These are phyloP conservation scores for Oreortyx pictus DNA, from an alignment of 2,797 vertebrate genomes.

Conservation along the genomic window DNA sequence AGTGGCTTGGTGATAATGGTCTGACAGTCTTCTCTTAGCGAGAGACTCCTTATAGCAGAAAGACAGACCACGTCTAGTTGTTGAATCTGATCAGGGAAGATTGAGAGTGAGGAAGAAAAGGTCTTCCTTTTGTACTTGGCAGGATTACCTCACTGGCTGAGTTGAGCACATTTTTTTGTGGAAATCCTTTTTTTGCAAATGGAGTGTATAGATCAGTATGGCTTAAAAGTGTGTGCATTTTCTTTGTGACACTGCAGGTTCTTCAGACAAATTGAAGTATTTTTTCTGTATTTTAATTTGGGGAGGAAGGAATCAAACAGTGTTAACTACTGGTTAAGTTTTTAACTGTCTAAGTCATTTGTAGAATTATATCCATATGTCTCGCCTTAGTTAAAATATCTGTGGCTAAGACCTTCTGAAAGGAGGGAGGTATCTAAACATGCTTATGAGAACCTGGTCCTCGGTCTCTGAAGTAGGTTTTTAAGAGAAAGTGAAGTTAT, in stretches of 20 bases:
- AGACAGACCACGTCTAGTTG: neutral
- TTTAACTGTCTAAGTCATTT: neutral
- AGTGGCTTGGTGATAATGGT: neutral
- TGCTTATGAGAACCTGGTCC: neutral
- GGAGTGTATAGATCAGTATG: neutral
- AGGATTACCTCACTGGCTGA: neutral
- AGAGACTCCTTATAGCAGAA: neutral
- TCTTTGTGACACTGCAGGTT: neutral
- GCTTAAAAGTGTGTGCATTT: neutral
- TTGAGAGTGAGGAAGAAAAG: neutral
- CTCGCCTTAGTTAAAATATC: neutral
- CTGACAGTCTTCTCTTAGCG: neutral
- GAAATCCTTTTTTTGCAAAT: neutral
- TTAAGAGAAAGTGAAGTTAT: neutral
- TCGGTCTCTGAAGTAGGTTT: neutral
- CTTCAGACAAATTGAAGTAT: constrained; percentile 19
- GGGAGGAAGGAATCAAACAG: neutral
- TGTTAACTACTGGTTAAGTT: constrained; percentile 22
- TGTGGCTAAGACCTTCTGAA: neutral
- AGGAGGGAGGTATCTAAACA: neutral
- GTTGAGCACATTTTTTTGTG: neutral
- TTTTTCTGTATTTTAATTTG: constrained; percentile 2
- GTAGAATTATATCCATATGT: neutral
- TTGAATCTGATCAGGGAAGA: neutral
- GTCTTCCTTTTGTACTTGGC: neutral